Conservation (phyloP, 1,140 invertebrate species). For the Drosophila nebulosa region DNA sequence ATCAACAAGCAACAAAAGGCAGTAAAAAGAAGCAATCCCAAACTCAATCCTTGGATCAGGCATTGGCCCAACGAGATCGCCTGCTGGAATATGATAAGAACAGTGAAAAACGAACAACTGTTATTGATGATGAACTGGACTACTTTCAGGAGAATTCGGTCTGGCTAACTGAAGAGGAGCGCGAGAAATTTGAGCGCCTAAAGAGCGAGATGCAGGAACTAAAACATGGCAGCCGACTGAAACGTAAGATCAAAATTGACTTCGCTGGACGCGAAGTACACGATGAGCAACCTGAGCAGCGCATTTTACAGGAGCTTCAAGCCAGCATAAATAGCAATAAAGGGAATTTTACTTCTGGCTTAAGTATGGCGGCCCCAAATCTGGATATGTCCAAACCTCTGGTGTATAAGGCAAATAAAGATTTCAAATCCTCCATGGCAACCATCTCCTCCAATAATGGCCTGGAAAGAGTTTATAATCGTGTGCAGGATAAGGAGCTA, state of each 20-base stretch:
- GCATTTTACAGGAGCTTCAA: conserved; percentile 82
- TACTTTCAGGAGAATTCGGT: conserved; percentile 91
- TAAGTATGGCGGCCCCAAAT: conserved; percentile 27
- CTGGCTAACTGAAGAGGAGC: conserved; percentile 89
- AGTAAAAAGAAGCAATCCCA: conserved; percentile 6
- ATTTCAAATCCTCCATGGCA: conserved; percentile 21
- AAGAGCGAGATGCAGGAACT: conserved; percentile 86
- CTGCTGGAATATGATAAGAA: conserved; percentile 93
- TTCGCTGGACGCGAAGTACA: conserved; percentile 87
- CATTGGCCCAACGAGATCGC: conserved; percentile 90
- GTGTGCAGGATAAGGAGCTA: conserved; percentile 91
- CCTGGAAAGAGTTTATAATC: conserved; percentile 73
- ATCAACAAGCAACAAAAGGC: neutral
- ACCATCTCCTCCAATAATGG: conserved; percentile 25
- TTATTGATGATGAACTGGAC: conserved; percentile 97
- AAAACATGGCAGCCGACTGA: conserved; percentile 86
- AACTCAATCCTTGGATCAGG: conserved; percentile 83
- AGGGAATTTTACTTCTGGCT: neutral
- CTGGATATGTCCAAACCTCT: conserved; percentile 45
- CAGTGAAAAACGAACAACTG: conserved; percentile 91
- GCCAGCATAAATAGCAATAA: conserved; percentile 65
- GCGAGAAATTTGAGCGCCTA: conserved; percentile 86
- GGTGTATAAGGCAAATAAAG: conserved; percentile 28
- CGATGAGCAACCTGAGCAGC: conserved; percentile 82
- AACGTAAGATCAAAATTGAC: conserved; percentile 90